Evolutionary conservation across 1,140 invertebrate species (phyloP).

Genomic region (Diabrotica virgifera): DNA sequence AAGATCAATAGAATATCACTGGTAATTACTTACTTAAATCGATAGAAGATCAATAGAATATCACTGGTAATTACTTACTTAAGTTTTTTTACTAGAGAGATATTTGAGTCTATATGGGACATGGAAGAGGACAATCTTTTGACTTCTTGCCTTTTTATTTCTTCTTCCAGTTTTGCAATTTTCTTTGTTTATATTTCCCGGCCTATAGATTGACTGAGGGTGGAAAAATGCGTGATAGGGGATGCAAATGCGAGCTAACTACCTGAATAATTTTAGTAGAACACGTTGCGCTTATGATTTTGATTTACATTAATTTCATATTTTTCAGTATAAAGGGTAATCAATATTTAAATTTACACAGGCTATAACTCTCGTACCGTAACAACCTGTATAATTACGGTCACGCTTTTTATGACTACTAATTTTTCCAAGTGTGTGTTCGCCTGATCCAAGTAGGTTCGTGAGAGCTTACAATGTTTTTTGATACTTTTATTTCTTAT

Average conservation of each 20-base stretch:
- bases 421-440: slow-evolving; percentile 7
- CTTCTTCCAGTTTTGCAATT: too few species aligned
- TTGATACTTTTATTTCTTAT: background rate
- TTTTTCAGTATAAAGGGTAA: slow-evolving; percentile 47
- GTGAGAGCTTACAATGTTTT: background rate
- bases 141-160: too few species aligned
- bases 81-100: too few species aligned
- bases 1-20: too few species aligned
- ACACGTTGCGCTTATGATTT: slow-evolving; percentile 50
- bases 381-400: slow-evolving; percentile 28
- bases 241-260: slow-evolving; percentile 47
- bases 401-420: slow-evolving; percentile 25
- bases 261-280: slow-evolving; percentile 48
- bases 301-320: slow-evolving; percentile 50
- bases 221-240: slow-evolving; percentile 40
- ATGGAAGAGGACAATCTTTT: too few species aligned
- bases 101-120: too few species aligned
- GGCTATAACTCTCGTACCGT: slow-evolving; percentile 1
- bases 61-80: too few species aligned
- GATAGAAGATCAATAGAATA: too few species aligned
- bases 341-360: slow-evolving; percentile 43
- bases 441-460: background rate
- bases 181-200: too few species aligned
- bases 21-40: too few species aligned
- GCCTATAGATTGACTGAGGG: slow-evolving; percentile 17